Conservation (phyloP, 2,113 vertebrate species). For the Leuciscus idus region DNA sequence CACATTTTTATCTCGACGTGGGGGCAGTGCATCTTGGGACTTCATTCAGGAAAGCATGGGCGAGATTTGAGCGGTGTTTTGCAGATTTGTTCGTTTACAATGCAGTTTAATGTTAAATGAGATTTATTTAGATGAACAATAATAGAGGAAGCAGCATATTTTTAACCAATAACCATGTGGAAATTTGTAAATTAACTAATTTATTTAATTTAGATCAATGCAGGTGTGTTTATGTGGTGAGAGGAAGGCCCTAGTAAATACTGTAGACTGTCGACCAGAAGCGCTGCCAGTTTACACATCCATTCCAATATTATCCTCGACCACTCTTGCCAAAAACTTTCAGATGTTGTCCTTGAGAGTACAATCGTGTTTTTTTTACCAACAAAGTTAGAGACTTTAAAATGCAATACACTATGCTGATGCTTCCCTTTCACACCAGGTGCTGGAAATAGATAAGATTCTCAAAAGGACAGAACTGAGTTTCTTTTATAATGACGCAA, state of each 20-base stretch:
- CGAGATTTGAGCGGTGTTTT: neutral
- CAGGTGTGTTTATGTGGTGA: neutral
- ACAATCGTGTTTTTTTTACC: neutral
- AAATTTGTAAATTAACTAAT: neutral
- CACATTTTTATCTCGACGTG: conserved; percentile 32
- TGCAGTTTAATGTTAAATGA: neutral
- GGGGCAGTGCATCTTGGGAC: conserved; percentile 42
- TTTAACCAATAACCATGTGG: neutral
- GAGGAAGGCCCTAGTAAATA: neutral
- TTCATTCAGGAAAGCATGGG: conserved; percentile 35
- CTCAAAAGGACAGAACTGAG: neutral
- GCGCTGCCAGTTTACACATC: neutral
- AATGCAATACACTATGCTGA: neutral
- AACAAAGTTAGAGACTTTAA: neutral
- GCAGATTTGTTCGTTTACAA: neutral
- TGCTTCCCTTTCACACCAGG: neutral
- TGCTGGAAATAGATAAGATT: conserved; percentile 10
- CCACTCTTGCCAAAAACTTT: neutral
- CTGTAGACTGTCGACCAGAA: neutral
- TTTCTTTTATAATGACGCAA: neutral
- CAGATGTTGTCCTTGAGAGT: neutral
- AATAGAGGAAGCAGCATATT: neutral
- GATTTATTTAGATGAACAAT: neutral
- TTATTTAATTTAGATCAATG: neutral
- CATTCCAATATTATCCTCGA: neutral